These are phyloP conservation scores for Dichetophora obliterata DNA, from an alignment of 2,888 invertebrate genomes.

Conservation along the genomic window DNA sequence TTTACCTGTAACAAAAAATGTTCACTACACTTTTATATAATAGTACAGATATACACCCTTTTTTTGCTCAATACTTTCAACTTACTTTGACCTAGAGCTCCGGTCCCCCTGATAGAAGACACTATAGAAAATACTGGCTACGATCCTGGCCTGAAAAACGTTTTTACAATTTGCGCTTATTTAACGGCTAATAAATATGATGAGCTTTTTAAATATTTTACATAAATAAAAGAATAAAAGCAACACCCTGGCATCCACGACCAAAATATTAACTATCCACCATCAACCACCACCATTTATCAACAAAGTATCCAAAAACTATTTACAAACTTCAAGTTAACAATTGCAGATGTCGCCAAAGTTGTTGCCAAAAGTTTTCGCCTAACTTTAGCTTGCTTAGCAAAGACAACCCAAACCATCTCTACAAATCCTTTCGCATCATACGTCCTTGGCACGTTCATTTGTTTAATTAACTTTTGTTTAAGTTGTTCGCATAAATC, in stretches of 20 bases:
- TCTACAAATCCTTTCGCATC: too few relatives aligned
- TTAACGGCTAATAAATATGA: conserved; percentile 12
- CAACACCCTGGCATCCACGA: too few relatives aligned
- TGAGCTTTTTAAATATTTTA: conserved; percentile 3
- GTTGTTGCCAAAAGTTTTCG: conserved; percentile 12
- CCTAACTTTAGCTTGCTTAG: neutral
- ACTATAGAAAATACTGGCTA: too few relatives aligned
- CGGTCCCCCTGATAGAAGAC: too few relatives aligned
- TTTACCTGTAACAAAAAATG: too few relatives aligned
- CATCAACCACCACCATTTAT: too few relatives aligned
- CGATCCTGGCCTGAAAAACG: too few relatives aligned
- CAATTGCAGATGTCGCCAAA: conserved; percentile 35
- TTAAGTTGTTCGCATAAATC: conserved; percentile 29
- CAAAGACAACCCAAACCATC: neutral
- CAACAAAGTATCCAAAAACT: conserved; percentile 13
- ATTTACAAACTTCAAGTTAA: conserved; percentile 32
- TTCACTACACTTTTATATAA: too few relatives aligned
- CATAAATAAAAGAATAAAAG: neutral
- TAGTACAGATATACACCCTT: too few relatives aligned
- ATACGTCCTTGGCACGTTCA: neutral
- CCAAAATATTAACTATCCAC: too few relatives aligned
- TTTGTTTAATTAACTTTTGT: conserved; percentile 36
- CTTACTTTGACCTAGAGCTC: too few relatives aligned
- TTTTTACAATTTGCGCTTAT: neutral
- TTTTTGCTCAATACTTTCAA: too few relatives aligned